Evolutionary conservation across 2,888 invertebrate species (phyloP).

Genomic region (Muscina levida): DNA sequence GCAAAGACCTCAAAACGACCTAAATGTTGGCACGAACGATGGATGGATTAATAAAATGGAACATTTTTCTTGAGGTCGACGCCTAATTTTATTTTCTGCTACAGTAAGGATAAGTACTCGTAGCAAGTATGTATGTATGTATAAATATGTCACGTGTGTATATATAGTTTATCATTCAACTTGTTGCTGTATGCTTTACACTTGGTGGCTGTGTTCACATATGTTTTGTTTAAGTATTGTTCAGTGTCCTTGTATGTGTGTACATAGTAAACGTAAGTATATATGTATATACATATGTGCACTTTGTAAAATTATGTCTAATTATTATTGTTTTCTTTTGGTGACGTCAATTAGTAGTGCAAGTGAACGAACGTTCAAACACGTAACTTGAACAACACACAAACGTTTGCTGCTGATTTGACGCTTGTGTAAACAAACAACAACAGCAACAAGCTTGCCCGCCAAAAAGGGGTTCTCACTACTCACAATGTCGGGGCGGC

Average conservation of each 20-base stretch:
- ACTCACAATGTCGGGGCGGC: too few relatives aligned
- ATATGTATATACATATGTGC: too few relatives aligned
- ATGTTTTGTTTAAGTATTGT: too few relatives aligned
- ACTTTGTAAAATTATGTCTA: constrained; percentile 32
- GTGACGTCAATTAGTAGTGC: constrained; percentile 56
- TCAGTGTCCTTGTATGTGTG: too few relatives aligned
- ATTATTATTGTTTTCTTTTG: constrained; percentile 39
- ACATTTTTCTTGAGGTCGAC: neutral
- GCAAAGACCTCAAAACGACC: too few relatives aligned
- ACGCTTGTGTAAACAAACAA: constrained; percentile 4
- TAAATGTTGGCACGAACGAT: too few relatives aligned
- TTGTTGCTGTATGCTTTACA: neutral
- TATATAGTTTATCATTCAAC: neutral
- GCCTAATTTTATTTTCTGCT: neutral
- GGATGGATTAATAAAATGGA: too few relatives aligned
- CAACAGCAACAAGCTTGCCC: neutral
- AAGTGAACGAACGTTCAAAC: constrained; percentile 25
- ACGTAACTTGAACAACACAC: neutral
- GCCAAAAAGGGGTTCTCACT: too few relatives aligned
- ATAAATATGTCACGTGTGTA: neutral
- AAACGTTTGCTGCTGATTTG: neutral
- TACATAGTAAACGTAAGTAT: too few relatives aligned
- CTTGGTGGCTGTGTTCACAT: too few relatives aligned
- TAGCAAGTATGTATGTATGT: too few relatives aligned
- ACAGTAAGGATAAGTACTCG: neutral